Conservation (phyloP, 2,888 invertebrate genomes). For the Nemurella pictetii region DNA sequence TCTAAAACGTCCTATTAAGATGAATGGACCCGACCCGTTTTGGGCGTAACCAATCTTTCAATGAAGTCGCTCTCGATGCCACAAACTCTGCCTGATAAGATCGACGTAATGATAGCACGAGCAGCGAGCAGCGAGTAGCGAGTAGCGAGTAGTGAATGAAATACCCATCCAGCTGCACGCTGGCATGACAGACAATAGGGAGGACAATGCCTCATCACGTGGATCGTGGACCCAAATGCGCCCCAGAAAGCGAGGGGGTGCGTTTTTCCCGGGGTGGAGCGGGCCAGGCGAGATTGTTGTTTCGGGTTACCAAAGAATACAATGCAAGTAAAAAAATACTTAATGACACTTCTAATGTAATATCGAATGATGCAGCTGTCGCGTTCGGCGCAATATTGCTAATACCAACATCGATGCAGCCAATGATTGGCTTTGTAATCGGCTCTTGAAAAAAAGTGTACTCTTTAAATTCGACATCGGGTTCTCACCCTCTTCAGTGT, state of each 20-base stretch:
- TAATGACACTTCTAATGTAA: slow-evolving; percentile 30
- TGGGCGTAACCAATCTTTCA: not conserved
- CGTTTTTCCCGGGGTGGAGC: not conserved
- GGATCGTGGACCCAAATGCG: not conserved
- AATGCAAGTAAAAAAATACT: not conserved
- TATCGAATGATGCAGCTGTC: slow-evolving; percentile 28
- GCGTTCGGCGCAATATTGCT: slow-evolving; percentile 16
- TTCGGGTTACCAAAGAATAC: not conserved
- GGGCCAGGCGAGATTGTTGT: not conserved
- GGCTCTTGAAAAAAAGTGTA: not conserved
- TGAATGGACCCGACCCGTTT: not conserved
- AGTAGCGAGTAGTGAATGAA: too few species aligned
- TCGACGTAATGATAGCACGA: not conserved
- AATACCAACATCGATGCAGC: slow-evolving; percentile 22
- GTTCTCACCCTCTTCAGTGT: not conserved
- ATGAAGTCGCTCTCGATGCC: not conserved
- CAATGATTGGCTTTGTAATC: slow-evolving; percentile 16
- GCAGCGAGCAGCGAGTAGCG: too few species aligned
- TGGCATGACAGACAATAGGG: not conserved
- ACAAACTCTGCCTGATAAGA: not conserved
- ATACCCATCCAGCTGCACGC: not conserved
- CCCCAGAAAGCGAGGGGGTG: not conserved
- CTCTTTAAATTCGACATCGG: not conserved
- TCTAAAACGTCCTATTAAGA: not conserved
- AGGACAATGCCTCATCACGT: not conserved